Conservation (phyloP, 1,140 invertebrate species). For the Pogonognathellus flavescens region DNA sequence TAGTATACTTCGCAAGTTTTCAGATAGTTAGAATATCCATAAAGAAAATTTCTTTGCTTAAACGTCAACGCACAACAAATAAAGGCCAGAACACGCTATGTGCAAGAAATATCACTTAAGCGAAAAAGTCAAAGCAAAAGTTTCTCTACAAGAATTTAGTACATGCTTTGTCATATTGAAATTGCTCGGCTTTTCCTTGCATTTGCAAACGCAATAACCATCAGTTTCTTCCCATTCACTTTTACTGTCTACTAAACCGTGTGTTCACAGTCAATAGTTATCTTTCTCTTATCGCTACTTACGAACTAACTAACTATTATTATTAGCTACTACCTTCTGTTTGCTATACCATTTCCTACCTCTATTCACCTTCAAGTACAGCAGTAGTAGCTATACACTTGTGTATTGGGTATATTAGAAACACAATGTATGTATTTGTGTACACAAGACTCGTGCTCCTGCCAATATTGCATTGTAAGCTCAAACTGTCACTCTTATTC, state of each 20-base stretch:
- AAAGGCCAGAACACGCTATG: neutral
- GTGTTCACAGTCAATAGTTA: neutral
- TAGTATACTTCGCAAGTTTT: neutral
- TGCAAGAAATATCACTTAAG: conserved; percentile 50
- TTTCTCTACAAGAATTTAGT: conserved; percentile 38
- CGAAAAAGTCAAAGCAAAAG: conserved; percentile 18
- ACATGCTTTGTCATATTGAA: conserved; percentile 19
- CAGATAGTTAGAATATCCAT: neutral
- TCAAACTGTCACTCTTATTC: conserved; percentile 45
- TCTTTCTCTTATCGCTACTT: conserved; percentile 23
- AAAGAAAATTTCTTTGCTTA: no score
- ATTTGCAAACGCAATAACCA: conserved; percentile 29
- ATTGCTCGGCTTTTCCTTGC: conserved; percentile 22
- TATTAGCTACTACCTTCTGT: neutral
- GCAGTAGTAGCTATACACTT: no score
- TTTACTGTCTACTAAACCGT: neutral
- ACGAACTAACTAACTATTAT: neutral
- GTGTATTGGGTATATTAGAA: neutral
- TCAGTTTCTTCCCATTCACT: neutral
- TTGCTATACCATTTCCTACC: neutral
- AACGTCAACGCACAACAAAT: no score
- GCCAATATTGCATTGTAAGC: conserved; percentile 15
- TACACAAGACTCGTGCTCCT: neutral
- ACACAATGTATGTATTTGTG: neutral
- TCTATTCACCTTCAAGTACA: neutral